Base-by-base conservation (phyloP, 2,888 invertebrate genomes). In the Gryllus longicercus region DNA sequence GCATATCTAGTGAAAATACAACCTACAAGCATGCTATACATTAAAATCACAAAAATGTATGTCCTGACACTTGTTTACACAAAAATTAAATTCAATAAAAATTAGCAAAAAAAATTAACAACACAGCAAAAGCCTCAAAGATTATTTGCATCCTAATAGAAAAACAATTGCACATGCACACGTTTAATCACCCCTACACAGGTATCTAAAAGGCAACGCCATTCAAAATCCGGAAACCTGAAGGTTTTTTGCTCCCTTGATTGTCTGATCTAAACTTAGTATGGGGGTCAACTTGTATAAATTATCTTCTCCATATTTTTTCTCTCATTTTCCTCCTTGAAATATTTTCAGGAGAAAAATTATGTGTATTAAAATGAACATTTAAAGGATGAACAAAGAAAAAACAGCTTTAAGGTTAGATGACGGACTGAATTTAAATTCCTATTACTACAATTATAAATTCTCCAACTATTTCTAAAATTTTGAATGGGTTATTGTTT, bases 21-120 rank as follows among this genome's bases (percentile, higher is more conserved):
- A 63, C n/a, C 63, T n/a, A 63, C 63, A 63, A 63, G 63, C 63
- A 63, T 63, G 63, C 63, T 63, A 63, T n/a, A 63, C n/a, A n/a
- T 63, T 63, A 18, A 63, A 14, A 63, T 63, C 63, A 18, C n/a
- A 18, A n/a, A 38, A 63, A 63, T 5, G 63, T 63, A 63, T 63
- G 16, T n/a, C n/a, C n/a, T 14, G 63, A 63, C 12, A 63, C 63
- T 18, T 63, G 63, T 63, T 18, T 63, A 4, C 63, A 63, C 63
- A 63, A 14, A 11, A 18, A 63, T 63, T 5, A 63, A 63, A 63
- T 38, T 38, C 63, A 63, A 63, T n/a, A 63, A 63, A 63, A 63
- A 16, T n/a, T n/a, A 63, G 63, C n/a, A 63, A 63, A 3, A 18
- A 18, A n/a, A 18, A 18, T 63, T 63, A 63, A 63, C 16, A 18